These are phyloP conservation scores for Coelopa frigida DNA, from an alignment of 1,140 invertebrate genomes.

Conservation along the genomic window DNA sequence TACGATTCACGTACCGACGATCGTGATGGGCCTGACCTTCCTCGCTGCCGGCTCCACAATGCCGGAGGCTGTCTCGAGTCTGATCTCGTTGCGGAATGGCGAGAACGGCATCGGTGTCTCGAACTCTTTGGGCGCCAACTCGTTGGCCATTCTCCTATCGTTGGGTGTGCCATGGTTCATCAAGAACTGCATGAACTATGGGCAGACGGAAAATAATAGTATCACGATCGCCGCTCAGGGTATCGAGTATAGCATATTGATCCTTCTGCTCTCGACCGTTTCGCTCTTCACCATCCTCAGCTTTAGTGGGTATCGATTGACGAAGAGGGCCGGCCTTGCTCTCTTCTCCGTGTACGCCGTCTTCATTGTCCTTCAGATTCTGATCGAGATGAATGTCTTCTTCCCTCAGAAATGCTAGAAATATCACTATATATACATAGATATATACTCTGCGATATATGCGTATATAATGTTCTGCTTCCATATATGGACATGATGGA, in stretches of 20 bases:
- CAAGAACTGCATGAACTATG: conserved; percentile 51
- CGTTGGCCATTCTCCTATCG: conserved; percentile 78
- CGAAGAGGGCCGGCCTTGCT: conserved; percentile 52
- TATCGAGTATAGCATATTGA: conserved; percentile 56
- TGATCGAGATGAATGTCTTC: conserved; percentile 44
- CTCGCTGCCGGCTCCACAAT: conserved; percentile 79
- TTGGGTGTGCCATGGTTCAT: conserved; percentile 78
- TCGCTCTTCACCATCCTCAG: conserved; percentile 52
- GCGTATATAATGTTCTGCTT: too few relatives aligned
- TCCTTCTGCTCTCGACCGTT: conserved; percentile 51
- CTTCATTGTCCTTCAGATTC: conserved; percentile 44
- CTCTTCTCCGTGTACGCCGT: conserved; percentile 56
- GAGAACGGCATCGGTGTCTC: conserved; percentile 78
- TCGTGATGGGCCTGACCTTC: conserved; percentile 86
- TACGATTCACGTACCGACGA: conserved; percentile 70
- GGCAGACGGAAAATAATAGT: conserved; percentile 44
- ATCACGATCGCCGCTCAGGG: conserved; percentile 43
- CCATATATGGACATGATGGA: too few relatives aligned
- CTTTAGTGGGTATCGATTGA: conserved; percentile 51
- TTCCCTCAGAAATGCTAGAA: conserved; percentile 29
- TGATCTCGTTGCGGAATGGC: conserved; percentile 72
- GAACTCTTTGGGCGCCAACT: conserved; percentile 77
- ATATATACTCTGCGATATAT: neutral
- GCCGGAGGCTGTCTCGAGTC: conserved; percentile 79
- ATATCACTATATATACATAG: neutral